These are phyloP conservation scores for Drosophila tropicalis DNA, from an alignment of 1,140 invertebrate genomes.

Conservation along the genomic window DNA sequence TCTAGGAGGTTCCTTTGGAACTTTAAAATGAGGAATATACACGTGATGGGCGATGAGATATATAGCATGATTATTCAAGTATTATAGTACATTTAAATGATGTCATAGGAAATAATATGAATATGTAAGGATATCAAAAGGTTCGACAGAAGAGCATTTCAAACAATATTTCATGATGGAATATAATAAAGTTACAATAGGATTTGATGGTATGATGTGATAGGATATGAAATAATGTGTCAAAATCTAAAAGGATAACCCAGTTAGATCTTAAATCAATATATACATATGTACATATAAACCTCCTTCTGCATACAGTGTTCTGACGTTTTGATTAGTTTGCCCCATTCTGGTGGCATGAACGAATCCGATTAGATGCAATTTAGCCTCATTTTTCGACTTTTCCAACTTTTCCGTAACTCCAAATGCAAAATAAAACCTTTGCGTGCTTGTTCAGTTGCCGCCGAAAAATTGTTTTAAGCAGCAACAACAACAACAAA, in stretches of 20 bases:
- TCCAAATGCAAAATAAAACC: slow-evolving; percentile 70
- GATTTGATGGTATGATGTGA: neutral
- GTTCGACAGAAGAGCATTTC: neutral
- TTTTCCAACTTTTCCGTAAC: slow-evolving; percentile 38
- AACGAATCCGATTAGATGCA: neutral
- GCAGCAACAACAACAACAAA: slow-evolving; percentile 35
- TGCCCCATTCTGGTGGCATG: neutral
- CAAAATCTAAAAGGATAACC: too few relatives aligned
- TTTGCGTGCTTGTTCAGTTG: slow-evolving; percentile 60
- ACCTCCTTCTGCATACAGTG: neutral
- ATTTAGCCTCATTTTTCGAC: slow-evolving; percentile 8
- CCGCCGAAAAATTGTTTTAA: slow-evolving; percentile 71
- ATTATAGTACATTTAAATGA: too few relatives aligned
- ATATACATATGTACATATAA: neutral
- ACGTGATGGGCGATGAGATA: too few relatives aligned
- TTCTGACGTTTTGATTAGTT: neutral
- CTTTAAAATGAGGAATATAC: too few relatives aligned
- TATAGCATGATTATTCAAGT: too few relatives aligned
- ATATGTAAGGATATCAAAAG: too few relatives aligned
- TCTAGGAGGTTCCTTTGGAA: too few relatives aligned
- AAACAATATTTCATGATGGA: neutral
- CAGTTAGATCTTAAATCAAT: neutral
- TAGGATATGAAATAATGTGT: too few relatives aligned
- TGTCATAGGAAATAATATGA: too few relatives aligned
- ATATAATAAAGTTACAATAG: neutral